Evolutionary conservation across 2,797 vertebrate genomes (phyloP), one percentile per base, ranked within the genome.

Genomic region (Harpagifer antarcticus): DNA sequence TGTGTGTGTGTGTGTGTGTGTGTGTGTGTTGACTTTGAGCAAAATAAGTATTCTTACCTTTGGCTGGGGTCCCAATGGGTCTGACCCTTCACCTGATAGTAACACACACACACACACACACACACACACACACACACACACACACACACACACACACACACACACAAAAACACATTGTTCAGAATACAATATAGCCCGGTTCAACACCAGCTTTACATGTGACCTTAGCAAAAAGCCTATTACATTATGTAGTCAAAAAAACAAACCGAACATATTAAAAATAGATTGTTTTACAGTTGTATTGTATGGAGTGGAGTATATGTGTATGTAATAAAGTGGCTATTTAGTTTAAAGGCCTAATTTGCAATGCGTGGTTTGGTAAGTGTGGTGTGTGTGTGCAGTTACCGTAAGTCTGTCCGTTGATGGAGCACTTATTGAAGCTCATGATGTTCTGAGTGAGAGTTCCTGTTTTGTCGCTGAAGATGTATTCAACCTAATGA

Each of bases 391-490:
- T 50, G 17, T 67, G 12, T 49, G 13, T 15, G 48, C 0, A 7
- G 87, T 73, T 74, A 98, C 97, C 97, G 0, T 97, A 98, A 70
- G 95, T 95, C 69, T 86, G 96, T 45, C 97, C 95, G 0, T 95
- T 94, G 86, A 99, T 95, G 13, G 97, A 99, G 89, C 97, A 99
- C 89, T 98, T 99, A 93, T 94, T 97, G 89, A 99, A 98, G 85
- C 92, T 96, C 97, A 99, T 99, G 90, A 98, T 96, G 91, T 99
- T 99, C 91, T 98, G 97, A 17, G 97, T 99, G 67, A 99, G 96
- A 33, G 97, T 99, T 80, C 97, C 97, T 0, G 97, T 98, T 90
- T 98, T 98, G 90, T 98, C 97, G 0, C 96, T 97, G 91, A 98
- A 98, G 89, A 98, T 96, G 88, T 98, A 98, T 83, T 98, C 97